Conservation (phyloP, 1,140 invertebrate species). For the Drosophila burlai region DNA sequence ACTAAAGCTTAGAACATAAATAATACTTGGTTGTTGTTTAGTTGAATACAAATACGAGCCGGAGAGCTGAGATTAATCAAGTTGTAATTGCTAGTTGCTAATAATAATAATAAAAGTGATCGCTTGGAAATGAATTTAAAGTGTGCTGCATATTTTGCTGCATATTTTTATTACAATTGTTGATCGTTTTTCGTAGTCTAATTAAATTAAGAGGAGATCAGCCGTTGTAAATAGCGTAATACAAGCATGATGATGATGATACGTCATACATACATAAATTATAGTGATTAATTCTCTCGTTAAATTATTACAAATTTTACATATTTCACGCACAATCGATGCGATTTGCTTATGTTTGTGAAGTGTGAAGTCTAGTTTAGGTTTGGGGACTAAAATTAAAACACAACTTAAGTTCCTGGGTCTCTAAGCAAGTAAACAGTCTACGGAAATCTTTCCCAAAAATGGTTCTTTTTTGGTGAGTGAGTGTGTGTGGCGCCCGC, state of each 20-base stretch:
- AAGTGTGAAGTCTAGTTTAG: conserved; percentile 2
- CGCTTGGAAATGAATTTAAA: conserved; percentile 61
- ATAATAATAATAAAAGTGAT: conserved; percentile 41
- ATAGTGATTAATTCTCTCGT: conserved; percentile 34
- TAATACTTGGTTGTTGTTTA: conserved; percentile 68
- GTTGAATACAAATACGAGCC: conserved; percentile 38
- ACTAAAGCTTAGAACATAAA: conserved; percentile 74
- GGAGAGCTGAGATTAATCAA: conserved; percentile 35
- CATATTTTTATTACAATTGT: conserved; percentile 61
- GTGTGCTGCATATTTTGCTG: conserved; percentile 20
- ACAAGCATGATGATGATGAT: conserved; percentile 42
- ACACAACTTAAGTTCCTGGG: conserved; percentile 46
- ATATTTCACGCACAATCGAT: conserved; percentile 79
- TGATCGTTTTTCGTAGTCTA: conserved; percentile 30
- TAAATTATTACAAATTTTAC: conserved; percentile 59
- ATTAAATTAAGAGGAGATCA: conserved; percentile 83
- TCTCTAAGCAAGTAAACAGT: conserved; percentile 69
- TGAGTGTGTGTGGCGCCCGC: conserved; percentile 12
- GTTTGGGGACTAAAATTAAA: conserved; percentile 33
- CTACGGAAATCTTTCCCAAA: conserved; percentile 70
- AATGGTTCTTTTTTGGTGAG: conserved; percentile 66
- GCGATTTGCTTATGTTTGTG: conserved; percentile 54
- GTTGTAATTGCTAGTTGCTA: conserved; percentile 9
- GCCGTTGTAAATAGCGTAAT: conserved; percentile 66
- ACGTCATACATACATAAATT: conserved; percentile 41